phyloP scores from a whole-genome alignment of 2,888 invertebrate species.

The Hydropsyche betteni region DNA sequence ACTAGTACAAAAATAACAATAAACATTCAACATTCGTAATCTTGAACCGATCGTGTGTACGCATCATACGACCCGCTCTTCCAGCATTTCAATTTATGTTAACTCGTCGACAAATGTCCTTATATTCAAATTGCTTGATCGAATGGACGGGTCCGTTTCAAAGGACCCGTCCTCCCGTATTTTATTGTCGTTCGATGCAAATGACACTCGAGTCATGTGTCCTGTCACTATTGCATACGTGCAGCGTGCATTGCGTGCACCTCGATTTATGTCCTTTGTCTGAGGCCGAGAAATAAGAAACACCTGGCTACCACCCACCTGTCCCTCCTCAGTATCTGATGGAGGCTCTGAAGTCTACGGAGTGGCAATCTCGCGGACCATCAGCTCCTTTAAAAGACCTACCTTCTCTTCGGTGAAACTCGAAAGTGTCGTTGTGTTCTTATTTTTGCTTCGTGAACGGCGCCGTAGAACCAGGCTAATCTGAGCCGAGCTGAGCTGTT shows the following conservation, averaged over 20 bases:
- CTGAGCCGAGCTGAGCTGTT: too few relatives aligned
- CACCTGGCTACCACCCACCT: slow-evolving; percentile 39
- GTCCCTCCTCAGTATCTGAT: slow-evolving; percentile 36
- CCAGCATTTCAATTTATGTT: too few relatives aligned
- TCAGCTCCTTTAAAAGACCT: slow-evolving; percentile 40
- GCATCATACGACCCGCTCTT: too few relatives aligned
- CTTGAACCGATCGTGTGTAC: too few relatives aligned
- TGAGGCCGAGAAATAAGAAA: slow-evolving; percentile 2
- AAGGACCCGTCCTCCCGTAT: slow-evolving; percentile 4
- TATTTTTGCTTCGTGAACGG: not conserved
- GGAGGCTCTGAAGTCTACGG: slow-evolving; percentile 37
- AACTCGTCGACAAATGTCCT: too few relatives aligned
- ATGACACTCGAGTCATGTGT: slow-evolving; percentile 17
- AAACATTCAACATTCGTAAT: too few relatives aligned
- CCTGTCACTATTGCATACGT: too few relatives aligned
- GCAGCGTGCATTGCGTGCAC: too few relatives aligned
- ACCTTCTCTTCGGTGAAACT: slow-evolving; percentile 2
- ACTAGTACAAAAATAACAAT: too few relatives aligned
- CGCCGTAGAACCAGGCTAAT: not conserved
- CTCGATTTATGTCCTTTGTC: slow-evolving; percentile 17
- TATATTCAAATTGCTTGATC: not conserved
- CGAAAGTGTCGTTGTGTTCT: slow-evolving; percentile 1
- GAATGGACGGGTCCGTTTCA: not conserved
- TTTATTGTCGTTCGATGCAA: slow-evolving; percentile 22
- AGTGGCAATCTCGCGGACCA: slow-evolving; percentile 40